phyloP scores from a whole-genome alignment of 2,888 invertebrate genomes.

The Drosophila emarginata region DNA sequence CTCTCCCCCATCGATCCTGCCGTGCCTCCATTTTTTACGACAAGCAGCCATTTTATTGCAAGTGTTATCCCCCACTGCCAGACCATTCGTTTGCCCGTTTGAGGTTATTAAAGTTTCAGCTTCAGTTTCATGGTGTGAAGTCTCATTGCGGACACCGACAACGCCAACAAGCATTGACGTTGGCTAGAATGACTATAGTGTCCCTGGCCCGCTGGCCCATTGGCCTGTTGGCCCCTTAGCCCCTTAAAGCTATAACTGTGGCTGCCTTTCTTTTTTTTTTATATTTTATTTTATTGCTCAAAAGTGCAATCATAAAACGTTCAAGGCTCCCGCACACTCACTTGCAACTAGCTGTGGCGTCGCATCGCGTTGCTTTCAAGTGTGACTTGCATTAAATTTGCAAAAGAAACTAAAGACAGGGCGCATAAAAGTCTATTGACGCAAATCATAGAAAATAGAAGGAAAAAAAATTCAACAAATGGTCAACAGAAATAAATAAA shows the following conservation, averaged over 20 bases:
- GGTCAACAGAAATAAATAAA: neutral
- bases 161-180: neutral
- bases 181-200: neutral
- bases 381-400: conserved; percentile 27
- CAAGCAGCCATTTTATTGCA: conserved; percentile 66
- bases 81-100: conserved; percentile 39
- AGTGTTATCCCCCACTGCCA: conserved; percentile 46
- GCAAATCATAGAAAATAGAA: conserved; percentile 52
- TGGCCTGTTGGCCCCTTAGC: neutral
- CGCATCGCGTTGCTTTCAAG: conserved; percentile 16
- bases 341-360: neutral
- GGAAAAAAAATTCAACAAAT: neutral
- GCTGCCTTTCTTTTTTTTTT: neutral
- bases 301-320: conserved; percentile 76
- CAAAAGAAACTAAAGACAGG: conserved; percentile 50
- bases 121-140: conserved; percentile 54
- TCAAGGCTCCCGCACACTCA: conserved; percentile 51
- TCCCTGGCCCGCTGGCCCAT: conserved; percentile 8
- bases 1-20: neutral
- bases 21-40: conserved; percentile 59
- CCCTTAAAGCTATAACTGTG: neutral
- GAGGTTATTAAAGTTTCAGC: conserved; percentile 72
- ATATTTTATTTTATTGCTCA: conserved; percentile 64
- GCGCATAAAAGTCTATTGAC: conserved; percentile 66
- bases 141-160: conserved; percentile 46